Conservation (phyloP, 2,888 invertebrate genomes). For the Plemyria rubiginata region DNA sequence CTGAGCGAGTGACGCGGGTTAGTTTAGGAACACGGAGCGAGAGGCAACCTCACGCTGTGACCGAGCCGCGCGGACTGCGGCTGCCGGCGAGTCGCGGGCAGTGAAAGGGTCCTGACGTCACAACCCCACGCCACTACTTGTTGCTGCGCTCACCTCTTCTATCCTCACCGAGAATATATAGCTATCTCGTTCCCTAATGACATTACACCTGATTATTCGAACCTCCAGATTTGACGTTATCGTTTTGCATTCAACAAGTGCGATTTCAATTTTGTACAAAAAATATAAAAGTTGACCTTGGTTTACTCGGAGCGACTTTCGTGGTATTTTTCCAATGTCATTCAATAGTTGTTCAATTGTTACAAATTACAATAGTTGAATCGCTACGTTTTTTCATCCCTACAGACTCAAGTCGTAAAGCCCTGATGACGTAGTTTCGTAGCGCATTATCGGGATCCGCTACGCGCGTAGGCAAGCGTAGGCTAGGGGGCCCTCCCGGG, state of each 20-base stretch:
- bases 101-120: conserved; percentile 86
- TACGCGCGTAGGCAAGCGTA: conserved; percentile 49
- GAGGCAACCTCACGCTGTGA: conserved; percentile 78
- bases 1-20: conserved; percentile 58
- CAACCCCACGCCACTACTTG: conserved; percentile 67
- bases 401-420: conserved; percentile 17
- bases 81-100: conserved; percentile 59
- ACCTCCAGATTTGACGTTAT: conserved; percentile 51
- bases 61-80: conserved; percentile 83
- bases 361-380: neutral
- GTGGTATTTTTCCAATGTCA: conserved; percentile 27
- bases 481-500: conserved; percentile 40
- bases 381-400: neutral
- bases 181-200: conserved; percentile 67
- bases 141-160: conserved; percentile 72
- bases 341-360: neutral
- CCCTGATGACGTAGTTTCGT: conserved; percentile 46
- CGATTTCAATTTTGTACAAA: conserved; percentile 43
- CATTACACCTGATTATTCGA: conserved; percentile 55
- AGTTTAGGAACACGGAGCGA: conserved; percentile 73
- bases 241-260: conserved; percentile 53
- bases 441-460: conserved; percentile 39
- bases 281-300: conserved; percentile 42
- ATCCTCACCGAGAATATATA: conserved; percentile 46
- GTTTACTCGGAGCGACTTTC: conserved; percentile 24